Evolutionary conservation across 2,113 vertebrate species (phyloP), one percentile per base, ranked within the genome.

Genomic region (Zingel zingel): DNA sequence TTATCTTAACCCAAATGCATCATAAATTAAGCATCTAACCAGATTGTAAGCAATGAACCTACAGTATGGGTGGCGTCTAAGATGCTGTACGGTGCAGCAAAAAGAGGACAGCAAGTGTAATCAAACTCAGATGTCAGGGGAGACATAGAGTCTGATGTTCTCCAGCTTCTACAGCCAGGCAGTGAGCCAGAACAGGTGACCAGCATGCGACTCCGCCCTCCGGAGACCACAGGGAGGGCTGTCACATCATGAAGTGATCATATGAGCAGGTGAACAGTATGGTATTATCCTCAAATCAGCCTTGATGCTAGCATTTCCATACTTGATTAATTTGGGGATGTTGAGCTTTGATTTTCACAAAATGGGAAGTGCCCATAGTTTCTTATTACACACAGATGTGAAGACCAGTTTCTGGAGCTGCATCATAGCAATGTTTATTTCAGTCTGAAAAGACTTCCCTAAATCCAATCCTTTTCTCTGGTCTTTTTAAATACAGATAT

Each of bases 101-200:
- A 59, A 43, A 27, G 21, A 45, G 56, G 77, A 72, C 51, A 19
- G 50, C 11, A 48, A 57, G 58, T 69, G 65, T 51, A 50, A 75
- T 25, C 47, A 47, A 43, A 70, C 13, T 14, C 5, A 69, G 45
- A 36, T 50, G 3, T 63, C 27, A 51, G 19, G 25, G 51, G 62
- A 25, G 27, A 69, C 30, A 84, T 74, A 54, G 4, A 25, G 57
- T 21, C 10, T 62, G 62, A 27, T 6, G 39, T 16, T 25, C 33
- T 30, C 4, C 7, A 58, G 67, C 33, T 50, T 72, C 64, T 66
- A 13, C 21, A 66, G 51, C 8, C 21, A n/a, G 70, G 33, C 82
- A 57, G n/a, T 3, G 33, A 74, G 56, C 59, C 58, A 82, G 81
- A 83, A 59, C 79, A 62, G 80, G 72, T 77, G 70, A 81, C n/a